Evolutionary conservation across 1,140 invertebrate genomes (phyloP).

Genomic region (Meloidogyne exigua): DNA sequence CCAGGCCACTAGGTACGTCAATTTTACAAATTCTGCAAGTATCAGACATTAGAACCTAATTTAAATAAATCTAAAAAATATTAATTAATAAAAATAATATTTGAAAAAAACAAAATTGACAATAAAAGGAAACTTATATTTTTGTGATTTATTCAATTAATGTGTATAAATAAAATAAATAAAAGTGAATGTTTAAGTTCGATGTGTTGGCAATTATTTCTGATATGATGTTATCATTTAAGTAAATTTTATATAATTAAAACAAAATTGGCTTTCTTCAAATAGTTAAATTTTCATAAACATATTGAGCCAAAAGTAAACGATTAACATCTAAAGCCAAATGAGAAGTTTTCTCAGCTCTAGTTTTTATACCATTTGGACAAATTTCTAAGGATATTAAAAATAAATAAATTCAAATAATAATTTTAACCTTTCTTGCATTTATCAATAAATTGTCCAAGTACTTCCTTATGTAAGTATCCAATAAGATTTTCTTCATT

Average conservation of each 20-base stretch:
- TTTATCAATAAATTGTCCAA: not conserved
- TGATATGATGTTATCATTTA: not conserved
- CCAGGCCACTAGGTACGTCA: too few species aligned
- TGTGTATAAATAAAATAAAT: too few species aligned
- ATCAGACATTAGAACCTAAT: too few species aligned
- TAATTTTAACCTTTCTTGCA: not conserved
- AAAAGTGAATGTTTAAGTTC: too few species aligned
- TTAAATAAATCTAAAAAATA: too few species aligned
- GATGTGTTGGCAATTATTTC: not conserved
- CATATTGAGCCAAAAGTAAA: conserved; percentile 21
- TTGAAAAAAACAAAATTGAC: too few species aligned
- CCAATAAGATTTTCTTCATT: conserved; percentile 3
- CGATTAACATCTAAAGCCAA: conserved; percentile 16
- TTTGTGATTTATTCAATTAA: too few species aligned
- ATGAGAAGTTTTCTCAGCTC: conserved; percentile 19
- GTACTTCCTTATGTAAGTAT: not conserved
- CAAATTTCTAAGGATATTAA: conserved; percentile 1
- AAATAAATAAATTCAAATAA: not conserved
- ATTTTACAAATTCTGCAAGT: too few species aligned
- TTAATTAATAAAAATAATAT: too few species aligned
- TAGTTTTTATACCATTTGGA: conserved; percentile 9
- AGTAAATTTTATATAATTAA: too few species aligned
- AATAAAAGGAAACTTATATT: too few species aligned
- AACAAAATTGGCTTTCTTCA: not conserved
- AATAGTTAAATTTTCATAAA: conserved; percentile 18